Conservation (phyloP, 2,113 vertebrate species). For the Gadus macrocephalus region DNA sequence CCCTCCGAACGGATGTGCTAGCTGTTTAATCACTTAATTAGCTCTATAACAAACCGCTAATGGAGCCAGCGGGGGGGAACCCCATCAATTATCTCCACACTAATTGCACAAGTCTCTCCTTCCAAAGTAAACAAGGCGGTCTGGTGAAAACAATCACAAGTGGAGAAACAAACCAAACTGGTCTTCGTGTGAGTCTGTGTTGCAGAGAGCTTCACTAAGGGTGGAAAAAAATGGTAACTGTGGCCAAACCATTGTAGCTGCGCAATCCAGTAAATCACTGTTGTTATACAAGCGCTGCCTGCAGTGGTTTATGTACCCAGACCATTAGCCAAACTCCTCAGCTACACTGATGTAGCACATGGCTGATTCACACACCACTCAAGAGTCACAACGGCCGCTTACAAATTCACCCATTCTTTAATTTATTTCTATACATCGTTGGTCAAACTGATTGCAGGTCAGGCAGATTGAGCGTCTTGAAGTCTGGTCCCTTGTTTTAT, state of each 20-base stretch:
- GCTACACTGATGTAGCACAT: conserved; percentile 49
- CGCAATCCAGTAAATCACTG: conserved; percentile 70
- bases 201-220: conserved; percentile 49
- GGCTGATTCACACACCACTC: conserved; percentile 44
- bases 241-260: conserved; percentile 67
- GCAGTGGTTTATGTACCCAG: conserved; percentile 63
- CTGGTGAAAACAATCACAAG: conserved; percentile 65
- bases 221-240: conserved; percentile 8
- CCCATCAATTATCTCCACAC: conserved; percentile 66
- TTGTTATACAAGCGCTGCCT: conserved; percentile 73
- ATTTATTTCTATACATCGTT: no score
- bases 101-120: conserved; percentile 57
- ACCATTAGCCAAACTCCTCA: conserved; percentile 57
- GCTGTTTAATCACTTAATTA: conserved; percentile 58
- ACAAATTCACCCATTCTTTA: no score
- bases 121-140: conserved; percentile 68
- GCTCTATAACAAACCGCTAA: conserved; percentile 59
- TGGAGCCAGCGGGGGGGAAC: conserved; percentile 48
- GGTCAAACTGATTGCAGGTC: no score
- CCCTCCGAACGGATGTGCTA: conserved; percentile 34
- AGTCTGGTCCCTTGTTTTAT: conserved; percentile 7
- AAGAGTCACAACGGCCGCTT: background rate
- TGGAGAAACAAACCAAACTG: conserved; percentile 39
- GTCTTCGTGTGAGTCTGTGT: conserved; percentile 63
- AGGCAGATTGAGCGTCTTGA: background rate